Base-by-base conservation (phyloP, 2,888 invertebrate genomes). In the Pollenia angustigena region DNA sequence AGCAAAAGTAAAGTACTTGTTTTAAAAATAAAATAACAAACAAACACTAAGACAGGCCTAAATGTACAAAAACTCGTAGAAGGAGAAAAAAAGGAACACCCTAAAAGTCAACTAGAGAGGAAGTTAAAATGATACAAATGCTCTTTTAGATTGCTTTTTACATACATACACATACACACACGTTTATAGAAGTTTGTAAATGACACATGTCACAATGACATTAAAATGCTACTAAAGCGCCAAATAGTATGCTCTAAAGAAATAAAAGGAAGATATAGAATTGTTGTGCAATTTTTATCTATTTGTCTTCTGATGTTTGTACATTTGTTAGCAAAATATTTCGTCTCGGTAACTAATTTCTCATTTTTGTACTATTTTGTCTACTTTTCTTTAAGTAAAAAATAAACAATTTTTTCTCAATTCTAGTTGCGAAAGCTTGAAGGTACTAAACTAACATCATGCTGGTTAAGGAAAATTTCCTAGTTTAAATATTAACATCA, bases 131-230 rank as follows among this genome's bases (percentile, higher is more conserved):
- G 69, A 64, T 83, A 80, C 66, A 85, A 87, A 79, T 85, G 54
- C 69, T 60, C 48, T 80, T 75, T 44, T 69, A 68, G 12, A 74
- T 68, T 82, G 74, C 62, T 32, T 76, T 64, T 23, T 60, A 62
- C 69, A 54, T 32, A 46, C 58, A 60, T 50, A 75, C 60, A 62
- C 69, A 54, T 32, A 46, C 58, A 60, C 44, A 75, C 60, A 54
- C 54, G 60, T 46, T 18, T 8, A 40, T 62, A 62, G 89, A 90
- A 90, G 54, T 89, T 91, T 91, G 91, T 90, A 90, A 90, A 91
- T 91, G 92, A 90, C 91, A 91, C 90, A 91, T 92, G 91, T 91
- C 91, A 91, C 86, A 92, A 90, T 92, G 90, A 90, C 90, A 91
- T 92, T 91, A 85, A 85, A 85, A 85, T 85, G 48, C 71, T 76